Base-by-base conservation (phyloP, 2,888 invertebrate species). In the Sipunculus nudus region DNA sequence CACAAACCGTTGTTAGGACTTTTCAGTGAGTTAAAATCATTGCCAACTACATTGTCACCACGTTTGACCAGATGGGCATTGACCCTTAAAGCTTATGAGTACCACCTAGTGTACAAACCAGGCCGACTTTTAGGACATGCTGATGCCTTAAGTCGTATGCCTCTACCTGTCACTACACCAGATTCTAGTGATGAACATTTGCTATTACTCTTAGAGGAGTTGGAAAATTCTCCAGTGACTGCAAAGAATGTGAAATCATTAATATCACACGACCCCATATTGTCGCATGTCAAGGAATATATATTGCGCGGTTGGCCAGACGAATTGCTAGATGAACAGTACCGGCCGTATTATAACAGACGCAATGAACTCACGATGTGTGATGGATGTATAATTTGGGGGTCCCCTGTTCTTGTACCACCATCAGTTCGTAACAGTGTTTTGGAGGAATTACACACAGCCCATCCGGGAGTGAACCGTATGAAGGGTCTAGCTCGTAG, bases 1-100 rank as follows among this genome's bases (percentile, higher is more conserved):
- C 65, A 68, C 50, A 49, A 63, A 35, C 60, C 67, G 19, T 31
- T 68, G 13, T 13, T 53, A 16, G 35, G 53, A 13, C n/a, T 66
- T 19, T 40, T 66, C 8, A 63, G 55, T 2, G 31, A 1, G 19
- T n/a, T 13, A n/a, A 26, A 29, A 45, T n/a, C 16, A 68, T 6
- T 76, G 74, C 58, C 77, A 70, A 38, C 66, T 59, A 68, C 73
- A 32, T 73, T 75, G n/a, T 72, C 79, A 5, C 72, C 76, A 29
- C 59, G 79, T 29, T 60, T 80, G 52, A 77, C 77, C 62, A 59
- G 78, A 32, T 80, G 73, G 70, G 76, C 78, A 10, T 32, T 54
- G 13, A 49, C 32, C n/a, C 13, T 54, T 10, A 16, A n/a, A 16
- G 53, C 13, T n/a, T 53, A 53, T 21, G 23, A 39, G n/a, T 53